These are phyloP conservation scores for Chelmon rostratus DNA, from an alignment of 2,797 vertebrate species.

Conservation along the genomic window DNA sequence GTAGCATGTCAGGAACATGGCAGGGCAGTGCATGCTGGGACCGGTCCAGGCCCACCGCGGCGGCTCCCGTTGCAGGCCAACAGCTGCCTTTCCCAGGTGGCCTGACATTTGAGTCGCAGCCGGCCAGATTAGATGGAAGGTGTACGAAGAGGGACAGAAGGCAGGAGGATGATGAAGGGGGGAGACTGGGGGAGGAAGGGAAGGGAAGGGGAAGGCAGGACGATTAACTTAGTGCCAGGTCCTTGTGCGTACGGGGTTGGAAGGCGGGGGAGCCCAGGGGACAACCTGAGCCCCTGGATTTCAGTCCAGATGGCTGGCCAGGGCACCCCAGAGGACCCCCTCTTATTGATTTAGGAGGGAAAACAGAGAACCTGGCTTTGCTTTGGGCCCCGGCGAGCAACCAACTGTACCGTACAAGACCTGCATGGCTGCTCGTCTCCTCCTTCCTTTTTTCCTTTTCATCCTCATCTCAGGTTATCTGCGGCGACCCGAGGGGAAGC, in stretches of 20 bases:
- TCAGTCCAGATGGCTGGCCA: slow-evolving; percentile 82
- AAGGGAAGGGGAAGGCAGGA: slow-evolving; percentile 83
- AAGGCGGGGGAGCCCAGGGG: slow-evolving; percentile 81
- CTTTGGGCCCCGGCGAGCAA: slow-evolving; percentile 62
- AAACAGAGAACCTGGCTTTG: slow-evolving; percentile 84
- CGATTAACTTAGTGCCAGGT: slow-evolving; percentile 89
- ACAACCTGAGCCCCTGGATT: slow-evolving; percentile 93
- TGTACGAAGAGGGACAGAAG: slow-evolving; percentile 88
- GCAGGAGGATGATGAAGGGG: slow-evolving; percentile 78
- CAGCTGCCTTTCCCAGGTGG: slow-evolving; percentile 98
- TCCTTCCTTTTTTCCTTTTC: slow-evolving; percentile 26
- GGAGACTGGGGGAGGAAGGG: slow-evolving; percentile 65
- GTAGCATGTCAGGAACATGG: slow-evolving; percentile 34
- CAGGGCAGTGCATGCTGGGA: slow-evolving; percentile 67
- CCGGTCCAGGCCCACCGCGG: slow-evolving; percentile 70
- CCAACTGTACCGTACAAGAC: slow-evolving; percentile 73
- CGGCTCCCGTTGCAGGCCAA: slow-evolving; percentile 90
- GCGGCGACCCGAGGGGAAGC: slow-evolving; percentile 43
- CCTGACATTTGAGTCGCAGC: slow-evolving; percentile 95
- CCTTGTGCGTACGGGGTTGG: slow-evolving; percentile 75
- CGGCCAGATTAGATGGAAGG: slow-evolving; percentile 91
- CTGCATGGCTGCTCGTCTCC: slow-evolving; percentile 74
- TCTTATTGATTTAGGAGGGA: slow-evolving; percentile 84
- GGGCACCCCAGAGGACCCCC: slow-evolving; percentile 73
- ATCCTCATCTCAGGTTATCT: slow-evolving; percentile 77